Conservation (phyloP, 2,797 vertebrate species). For the Triplophysa yarkandensis region DNA sequence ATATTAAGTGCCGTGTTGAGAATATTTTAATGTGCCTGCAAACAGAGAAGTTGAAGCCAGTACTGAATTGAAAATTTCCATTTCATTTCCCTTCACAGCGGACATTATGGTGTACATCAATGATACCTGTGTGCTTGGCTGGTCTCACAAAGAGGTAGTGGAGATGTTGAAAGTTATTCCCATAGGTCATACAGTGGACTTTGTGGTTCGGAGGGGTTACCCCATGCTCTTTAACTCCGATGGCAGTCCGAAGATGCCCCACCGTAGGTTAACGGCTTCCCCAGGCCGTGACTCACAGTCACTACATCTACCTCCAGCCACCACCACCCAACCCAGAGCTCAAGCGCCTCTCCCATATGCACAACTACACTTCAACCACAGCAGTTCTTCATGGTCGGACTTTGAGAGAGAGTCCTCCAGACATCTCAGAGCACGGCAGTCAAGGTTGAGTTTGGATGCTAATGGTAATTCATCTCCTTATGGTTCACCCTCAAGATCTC, state of each 20-base stretch:
- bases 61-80: background rate
- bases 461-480: conserved; percentile 68
- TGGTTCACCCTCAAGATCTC: conserved; percentile 59
- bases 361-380: conserved; percentile 70
- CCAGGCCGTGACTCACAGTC: conserved; percentile 49
- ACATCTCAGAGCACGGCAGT: conserved; percentile 52
- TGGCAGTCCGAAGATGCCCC: conserved; percentile 73
- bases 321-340: conserved; percentile 55
- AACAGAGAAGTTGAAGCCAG: background rate
- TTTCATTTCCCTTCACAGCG: conserved; percentile 58
- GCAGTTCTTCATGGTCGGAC: conserved; percentile 39
- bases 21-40: background rate
- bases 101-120: conserved; percentile 81
- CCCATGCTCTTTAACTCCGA: conserved; percentile 80
- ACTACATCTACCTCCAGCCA: conserved; percentile 56
- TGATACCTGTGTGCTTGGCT: conserved; percentile 74
- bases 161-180: conserved; percentile 76
- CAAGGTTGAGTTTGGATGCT: conserved; percentile 65
- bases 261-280: conserved; percentile 46
- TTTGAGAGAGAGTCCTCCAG: conserved; percentile 61
- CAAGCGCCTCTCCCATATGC: conserved; percentile 65
- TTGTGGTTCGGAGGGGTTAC: conserved; percentile 79
- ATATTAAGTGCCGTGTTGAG: too few species aligned
- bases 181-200: conserved; percentile 77
- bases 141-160: conserved; percentile 76